These are phyloP conservation scores for Toxotes lorentzi DNA, from an alignment of 2,797 vertebrate species.

Conservation along the genomic window DNA sequence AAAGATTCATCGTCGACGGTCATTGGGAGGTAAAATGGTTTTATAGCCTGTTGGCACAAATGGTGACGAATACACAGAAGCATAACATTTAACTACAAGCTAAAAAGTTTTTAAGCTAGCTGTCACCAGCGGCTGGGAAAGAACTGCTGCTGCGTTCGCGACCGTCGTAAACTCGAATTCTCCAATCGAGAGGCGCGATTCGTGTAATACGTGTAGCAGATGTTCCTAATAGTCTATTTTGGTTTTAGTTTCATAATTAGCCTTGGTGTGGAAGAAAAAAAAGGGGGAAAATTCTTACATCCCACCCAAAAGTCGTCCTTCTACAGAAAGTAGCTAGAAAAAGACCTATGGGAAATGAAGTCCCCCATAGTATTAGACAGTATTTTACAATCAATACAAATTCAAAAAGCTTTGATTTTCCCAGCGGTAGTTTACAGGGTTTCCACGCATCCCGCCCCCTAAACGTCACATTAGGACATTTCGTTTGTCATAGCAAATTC, in stretches of 20 bases:
- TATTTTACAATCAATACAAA: neutral
- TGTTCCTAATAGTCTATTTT: too few relatives aligned
- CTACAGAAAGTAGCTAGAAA: neutral
- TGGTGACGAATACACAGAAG: neutral
- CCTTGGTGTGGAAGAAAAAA: neutral
- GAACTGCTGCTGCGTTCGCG: conserved; percentile 26
- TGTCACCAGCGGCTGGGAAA: neutral
- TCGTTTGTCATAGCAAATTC: conserved; percentile 50
- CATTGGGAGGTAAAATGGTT: conserved; percentile 28
- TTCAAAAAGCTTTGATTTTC: conserved; percentile 30
- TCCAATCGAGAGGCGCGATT: neutral
- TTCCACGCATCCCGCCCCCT: conserved; percentile 36
- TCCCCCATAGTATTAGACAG: neutral
- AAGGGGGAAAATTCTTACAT: neutral
- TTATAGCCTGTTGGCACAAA: conserved; percentile 33
- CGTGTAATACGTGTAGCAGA: neutral
- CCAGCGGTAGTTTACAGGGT: conserved; percentile 46
- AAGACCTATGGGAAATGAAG: neutral
- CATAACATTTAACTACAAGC: neutral
- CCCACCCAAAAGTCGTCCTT: neutral
- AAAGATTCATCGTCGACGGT: conserved; percentile 32
- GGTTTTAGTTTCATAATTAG: neutral
- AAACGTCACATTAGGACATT: conserved; percentile 37
- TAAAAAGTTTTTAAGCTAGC: conserved; percentile 3
- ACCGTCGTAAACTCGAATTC: conserved; percentile 11